A percentile compares a stretch with the other conserved stretches of the same genome.
phyloP scores from a whole-genome alignment of 2,888 invertebrate species.

The Orthonevra nobilis region DNA sequence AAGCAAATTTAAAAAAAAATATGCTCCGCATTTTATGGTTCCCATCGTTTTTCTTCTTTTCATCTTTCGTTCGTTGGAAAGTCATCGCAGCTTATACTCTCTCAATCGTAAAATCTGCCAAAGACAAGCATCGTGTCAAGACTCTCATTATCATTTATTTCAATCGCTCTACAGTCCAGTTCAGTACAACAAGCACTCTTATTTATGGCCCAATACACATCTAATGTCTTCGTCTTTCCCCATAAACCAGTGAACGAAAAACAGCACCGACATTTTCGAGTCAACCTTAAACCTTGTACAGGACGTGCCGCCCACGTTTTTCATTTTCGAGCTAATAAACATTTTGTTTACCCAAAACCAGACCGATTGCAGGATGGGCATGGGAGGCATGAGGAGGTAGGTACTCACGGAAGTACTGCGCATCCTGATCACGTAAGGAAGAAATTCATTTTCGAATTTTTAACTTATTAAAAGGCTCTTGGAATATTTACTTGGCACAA shows the following conservation, averaged over 20 bases:
- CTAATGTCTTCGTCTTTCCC: too few relatives aligned
- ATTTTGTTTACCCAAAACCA: neutral
- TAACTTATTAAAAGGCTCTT: conserved; percentile 36
- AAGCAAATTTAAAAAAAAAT: neutral
- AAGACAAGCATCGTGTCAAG: neutral
- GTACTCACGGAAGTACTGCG: neutral
- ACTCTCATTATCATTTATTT: neutral
- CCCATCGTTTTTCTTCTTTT: neutral
- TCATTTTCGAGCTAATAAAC: conserved; percentile 10
- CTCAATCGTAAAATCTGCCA: too few relatives aligned
- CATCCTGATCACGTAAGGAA: neutral
- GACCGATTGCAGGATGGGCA: too few relatives aligned
- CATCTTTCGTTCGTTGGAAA: neutral
- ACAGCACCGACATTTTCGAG: too few relatives aligned
- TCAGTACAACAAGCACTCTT: too few relatives aligned
- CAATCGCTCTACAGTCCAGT: neutral
- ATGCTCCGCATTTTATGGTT: conserved; percentile 15
- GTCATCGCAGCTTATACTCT: neutral
- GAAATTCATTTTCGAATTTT: conserved; percentile 31
- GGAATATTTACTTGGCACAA: conserved; percentile 27
- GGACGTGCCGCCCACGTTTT: neutral
- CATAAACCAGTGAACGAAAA: too few relatives aligned
- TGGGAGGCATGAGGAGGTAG: too few relatives aligned
- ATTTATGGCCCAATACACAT: too few relatives aligned
- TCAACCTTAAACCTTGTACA: too few relatives aligned